A percentile compares a stretch with the other conserved stretches of the same genome.
These are phyloP conservation scores for Axinella damicornis DNA, from an alignment of 37 sponge, comb jelly and placozoan genomes.

Conservation along the genomic window DNA sequence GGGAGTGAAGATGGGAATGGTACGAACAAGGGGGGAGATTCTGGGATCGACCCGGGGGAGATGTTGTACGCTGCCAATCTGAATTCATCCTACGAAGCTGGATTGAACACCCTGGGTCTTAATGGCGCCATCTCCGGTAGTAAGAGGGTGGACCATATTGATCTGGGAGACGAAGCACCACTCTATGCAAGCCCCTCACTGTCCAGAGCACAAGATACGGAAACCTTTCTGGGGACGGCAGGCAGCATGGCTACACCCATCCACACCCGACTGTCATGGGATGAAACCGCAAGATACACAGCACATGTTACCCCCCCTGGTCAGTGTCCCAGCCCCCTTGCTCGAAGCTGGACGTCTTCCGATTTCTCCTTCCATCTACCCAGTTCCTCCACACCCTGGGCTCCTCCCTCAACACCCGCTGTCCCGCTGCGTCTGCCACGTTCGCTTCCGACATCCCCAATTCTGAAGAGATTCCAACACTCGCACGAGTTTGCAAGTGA, in stretches of 20 bases:
- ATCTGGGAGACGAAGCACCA: neutral
- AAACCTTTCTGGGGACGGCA: neutral
- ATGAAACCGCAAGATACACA: neutral
- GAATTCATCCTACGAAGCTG: neutral
- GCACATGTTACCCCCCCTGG: slow-evolving; percentile 15
- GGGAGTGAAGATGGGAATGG: no score
- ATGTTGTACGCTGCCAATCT: neutral
- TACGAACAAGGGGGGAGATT: slow-evolving; percentile 29
- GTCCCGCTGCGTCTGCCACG: neutral
- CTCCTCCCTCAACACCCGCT: slow-evolving; percentile 57
- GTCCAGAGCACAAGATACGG: no score
- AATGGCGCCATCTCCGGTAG: neutral
- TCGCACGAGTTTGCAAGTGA: neutral
- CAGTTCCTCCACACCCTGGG: slow-evolving; percentile 58
- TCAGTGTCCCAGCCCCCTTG: slow-evolving; percentile 14
- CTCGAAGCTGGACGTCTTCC: slow-evolving; percentile 50
- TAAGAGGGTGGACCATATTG: neutral
- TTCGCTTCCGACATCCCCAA: slow-evolving; percentile 35
- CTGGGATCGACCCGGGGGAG: slow-evolving; percentile 63
- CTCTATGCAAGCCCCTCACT: neutral
- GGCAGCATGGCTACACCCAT: neutral
- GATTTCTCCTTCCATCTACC: slow-evolving; percentile 51
- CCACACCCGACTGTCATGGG: neutral
- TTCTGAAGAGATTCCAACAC: slow-evolving; percentile 3
- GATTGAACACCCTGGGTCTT: neutral